A percentile compares a stretch with the other conserved stretches of the same genome.
Evolutionary conservation across 2,888 invertebrate genomes (phyloP).

Genomic region (Criorhina ranunculi): DNA sequence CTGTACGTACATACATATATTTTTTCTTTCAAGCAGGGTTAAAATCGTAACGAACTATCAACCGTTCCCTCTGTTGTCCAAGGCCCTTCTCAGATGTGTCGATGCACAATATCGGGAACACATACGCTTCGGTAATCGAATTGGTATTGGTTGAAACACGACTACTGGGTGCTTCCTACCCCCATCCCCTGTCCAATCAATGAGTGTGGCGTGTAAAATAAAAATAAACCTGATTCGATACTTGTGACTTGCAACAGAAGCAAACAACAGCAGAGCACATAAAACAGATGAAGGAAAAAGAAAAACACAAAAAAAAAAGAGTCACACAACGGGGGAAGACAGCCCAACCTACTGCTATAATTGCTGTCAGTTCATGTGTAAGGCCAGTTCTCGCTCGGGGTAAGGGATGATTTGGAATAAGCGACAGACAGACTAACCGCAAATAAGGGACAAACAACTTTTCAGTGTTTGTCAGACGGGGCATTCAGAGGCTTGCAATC

Average conservation of each 20-base stretch:
- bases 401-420: slow-evolving; percentile 73
- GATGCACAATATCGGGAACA: slow-evolving; percentile 67
- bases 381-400: slow-evolving; percentile 65
- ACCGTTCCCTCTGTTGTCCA: slow-evolving; percentile 56
- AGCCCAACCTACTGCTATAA: slow-evolving; percentile 74
- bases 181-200: slow-evolving; percentile 69
- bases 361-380: slow-evolving; percentile 72
- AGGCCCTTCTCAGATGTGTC: slow-evolving; percentile 64
- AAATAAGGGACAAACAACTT: slow-evolving; percentile 76
- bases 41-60: slow-evolving; percentile 29
- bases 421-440: slow-evolving; percentile 76
- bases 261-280: slow-evolving; percentile 56
- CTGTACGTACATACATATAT: slow-evolving; percentile 3
- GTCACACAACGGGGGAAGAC: slow-evolving; percentile 54
- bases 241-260: slow-evolving; percentile 72
- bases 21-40: slow-evolving; percentile 15
- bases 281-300: slow-evolving; percentile 47
- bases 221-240: slow-evolving; percentile 74
- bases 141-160: slow-evolving; percentile 75
- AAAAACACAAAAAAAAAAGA: slow-evolving; percentile 3
- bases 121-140: slow-evolving; percentile 56
- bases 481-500: slow-evolving; percentile 75
- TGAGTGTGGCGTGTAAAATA: slow-evolving; percentile 54
- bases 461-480: slow-evolving; percentile 66
- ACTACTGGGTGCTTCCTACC: slow-evolving; percentile 61